Conservation (phyloP, 2,888 invertebrate species). For the Sinhomidia bicolor region DNA sequence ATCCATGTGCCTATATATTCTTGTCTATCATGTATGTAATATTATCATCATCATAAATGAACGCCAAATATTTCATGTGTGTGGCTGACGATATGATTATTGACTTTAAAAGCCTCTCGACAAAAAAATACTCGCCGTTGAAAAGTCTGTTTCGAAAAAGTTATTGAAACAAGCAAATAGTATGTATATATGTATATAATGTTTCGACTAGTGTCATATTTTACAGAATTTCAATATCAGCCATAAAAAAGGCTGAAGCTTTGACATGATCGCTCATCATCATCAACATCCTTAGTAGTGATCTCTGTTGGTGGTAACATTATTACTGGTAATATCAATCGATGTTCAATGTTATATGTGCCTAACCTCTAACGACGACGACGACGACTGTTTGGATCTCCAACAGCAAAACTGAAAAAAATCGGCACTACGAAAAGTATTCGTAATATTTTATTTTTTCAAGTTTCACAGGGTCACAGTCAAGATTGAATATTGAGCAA, state of each 20-base stretch:
- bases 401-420: neutral
- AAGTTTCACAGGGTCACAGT: conserved; percentile 21
- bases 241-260: conserved; percentile 1
- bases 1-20: neutral
- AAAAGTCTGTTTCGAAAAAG: conserved; percentile 18
- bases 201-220: too few relatives aligned
- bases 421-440: too few relatives aligned
- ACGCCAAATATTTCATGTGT: neutral
- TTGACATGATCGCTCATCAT: conserved; percentile 38
- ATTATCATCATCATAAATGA: too few relatives aligned
- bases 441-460: neutral
- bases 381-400: neutral
- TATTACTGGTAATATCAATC: conserved; percentile 3
- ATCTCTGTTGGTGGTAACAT: conserved; percentile 5
- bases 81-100: neutral
- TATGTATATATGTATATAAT: too few relatives aligned
- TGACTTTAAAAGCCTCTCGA: conserved; percentile 23
- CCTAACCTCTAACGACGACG: conserved; percentile 20
- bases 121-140: conserved; percentile 20
- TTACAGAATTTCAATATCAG: conserved; percentile 33
- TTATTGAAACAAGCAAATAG: neutral
- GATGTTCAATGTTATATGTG: conserved; percentile 24
- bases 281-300: neutral
- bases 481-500: neutral
- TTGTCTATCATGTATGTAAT: too few relatives aligned